These are phyloP conservation scores for Diogma glabrata DNA, from an alignment of 2,888 invertebrate genomes.

Conservation along the genomic window DNA sequence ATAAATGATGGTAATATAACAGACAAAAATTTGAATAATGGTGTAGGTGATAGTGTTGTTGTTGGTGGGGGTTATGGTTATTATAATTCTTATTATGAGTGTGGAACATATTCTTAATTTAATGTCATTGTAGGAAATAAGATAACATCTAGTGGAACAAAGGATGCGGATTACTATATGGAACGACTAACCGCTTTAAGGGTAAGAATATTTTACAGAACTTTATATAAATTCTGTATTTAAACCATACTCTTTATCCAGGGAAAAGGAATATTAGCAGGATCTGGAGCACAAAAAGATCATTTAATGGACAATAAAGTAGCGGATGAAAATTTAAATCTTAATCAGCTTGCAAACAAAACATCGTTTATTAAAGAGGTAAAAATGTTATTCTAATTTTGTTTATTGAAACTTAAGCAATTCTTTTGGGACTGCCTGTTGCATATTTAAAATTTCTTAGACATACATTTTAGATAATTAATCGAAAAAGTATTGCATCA, in stretches of 20 bases:
- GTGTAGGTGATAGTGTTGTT: neutral
- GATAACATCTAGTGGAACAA: slow-evolving; percentile 14
- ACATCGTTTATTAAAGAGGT: slow-evolving; percentile 32
- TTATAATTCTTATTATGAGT: too few species aligned
- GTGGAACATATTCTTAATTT: neutral
- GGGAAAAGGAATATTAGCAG: slow-evolving; percentile 14
- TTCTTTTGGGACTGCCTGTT: too few species aligned
- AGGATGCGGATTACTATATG: slow-evolving; percentile 36
- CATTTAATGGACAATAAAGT: slow-evolving; percentile 32
- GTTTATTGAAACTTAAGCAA: neutral
- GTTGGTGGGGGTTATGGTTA: too few species aligned
- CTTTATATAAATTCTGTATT: neutral
- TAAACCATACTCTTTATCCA: too few species aligned
- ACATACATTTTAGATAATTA: too few species aligned
- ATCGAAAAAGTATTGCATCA: too few species aligned
- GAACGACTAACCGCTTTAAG: slow-evolving; percentile 31
- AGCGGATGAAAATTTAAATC: slow-evolving; percentile 35
- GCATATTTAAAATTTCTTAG: too few species aligned
- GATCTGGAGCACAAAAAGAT: slow-evolving; percentile 18
- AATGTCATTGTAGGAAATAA: neutral
- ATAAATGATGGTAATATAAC: slow-evolving; percentile 21
- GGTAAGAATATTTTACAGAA: slow-evolving; percentile 17
- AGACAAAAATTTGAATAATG: neutral
- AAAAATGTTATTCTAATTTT: slow-evolving; percentile 21
- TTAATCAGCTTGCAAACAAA: slow-evolving; percentile 32